Evolutionary conservation across 1,140 invertebrate genomes (phyloP).

Genomic region (Trichonephila inaurata): DNA sequence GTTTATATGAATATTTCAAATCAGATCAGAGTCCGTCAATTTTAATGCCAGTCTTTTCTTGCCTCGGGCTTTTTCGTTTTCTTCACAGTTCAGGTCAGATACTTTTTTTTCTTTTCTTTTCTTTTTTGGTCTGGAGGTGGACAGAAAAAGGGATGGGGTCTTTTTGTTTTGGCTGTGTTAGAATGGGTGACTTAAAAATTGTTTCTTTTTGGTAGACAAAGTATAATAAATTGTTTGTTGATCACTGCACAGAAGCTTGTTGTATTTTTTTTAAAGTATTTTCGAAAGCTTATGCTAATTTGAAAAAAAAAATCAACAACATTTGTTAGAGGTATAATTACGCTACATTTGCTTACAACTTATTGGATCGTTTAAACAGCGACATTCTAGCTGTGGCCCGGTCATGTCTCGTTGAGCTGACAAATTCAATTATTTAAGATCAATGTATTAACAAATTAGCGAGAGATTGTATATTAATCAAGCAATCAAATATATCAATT

Average conservation of each 20-base stretch:
- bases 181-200: not conserved
- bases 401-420: too few relatives aligned
- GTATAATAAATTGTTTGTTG: not conserved
- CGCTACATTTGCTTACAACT: too few relatives aligned
- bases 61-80: not conserved
- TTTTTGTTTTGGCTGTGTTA: not conserved
- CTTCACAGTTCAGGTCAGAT: not conserved
- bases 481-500: too few relatives aligned
- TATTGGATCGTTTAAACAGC: too few relatives aligned
- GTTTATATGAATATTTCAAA: slow-evolving; percentile 61
- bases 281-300: too few relatives aligned
- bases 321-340: too few relatives aligned
- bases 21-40: slow-evolving; percentile 32
- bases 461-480: too few relatives aligned
- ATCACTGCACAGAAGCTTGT: not conserved
- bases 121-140: not conserved
- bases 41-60: not conserved
- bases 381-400: too few relatives aligned
- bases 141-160: not conserved
- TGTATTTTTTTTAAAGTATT: too few relatives aligned
- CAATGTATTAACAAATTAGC: too few relatives aligned
- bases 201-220: not conserved
- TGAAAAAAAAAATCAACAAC: too few relatives aligned
- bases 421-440: too few relatives aligned
- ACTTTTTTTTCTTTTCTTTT: not conserved